These are phyloP conservation scores for Hesperia comma DNA, from an alignment of 2,888 invertebrate species.

Conservation along the genomic window DNA sequence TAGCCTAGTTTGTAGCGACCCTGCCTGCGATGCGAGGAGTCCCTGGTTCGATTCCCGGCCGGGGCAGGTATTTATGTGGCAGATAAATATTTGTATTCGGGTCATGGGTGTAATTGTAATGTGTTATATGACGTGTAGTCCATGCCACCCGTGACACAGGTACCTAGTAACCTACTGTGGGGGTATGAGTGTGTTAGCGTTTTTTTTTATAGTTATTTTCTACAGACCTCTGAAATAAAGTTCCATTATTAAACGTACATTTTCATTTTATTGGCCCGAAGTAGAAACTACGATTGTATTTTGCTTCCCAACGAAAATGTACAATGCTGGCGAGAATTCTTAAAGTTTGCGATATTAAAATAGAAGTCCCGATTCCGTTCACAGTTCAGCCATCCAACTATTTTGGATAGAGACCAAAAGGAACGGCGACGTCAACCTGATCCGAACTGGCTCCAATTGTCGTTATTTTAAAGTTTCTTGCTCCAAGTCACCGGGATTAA, in stretches of 20 bases:
- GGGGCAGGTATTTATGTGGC: too few species aligned
- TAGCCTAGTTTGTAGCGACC: too few species aligned
- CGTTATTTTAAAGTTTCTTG: slow-evolving; percentile 32
- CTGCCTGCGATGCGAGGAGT: too few species aligned
- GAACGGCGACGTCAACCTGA: slow-evolving; percentile 15
- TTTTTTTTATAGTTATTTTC: too few species aligned
- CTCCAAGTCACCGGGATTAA: not conserved
- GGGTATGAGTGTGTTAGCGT: too few species aligned
- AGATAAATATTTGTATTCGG: too few species aligned
- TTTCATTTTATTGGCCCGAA: slow-evolving; percentile 28
- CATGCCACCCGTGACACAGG: too few species aligned
- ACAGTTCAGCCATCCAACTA: slow-evolving; percentile 25
- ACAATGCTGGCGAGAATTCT: slow-evolving; percentile 15
- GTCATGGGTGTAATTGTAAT: too few species aligned
- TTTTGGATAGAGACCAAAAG: slow-evolving; percentile 33
- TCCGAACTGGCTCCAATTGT: slow-evolving; percentile 22
- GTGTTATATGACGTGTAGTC: too few species aligned
- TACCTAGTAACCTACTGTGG: too few species aligned
- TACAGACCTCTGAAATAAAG: not conserved
- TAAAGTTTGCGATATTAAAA: slow-evolving; percentile 34
- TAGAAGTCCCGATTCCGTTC: slow-evolving; percentile 24
- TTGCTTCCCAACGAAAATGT: slow-evolving; percentile 28
- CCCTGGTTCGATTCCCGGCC: too few species aligned
- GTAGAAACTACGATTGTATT: slow-evolving; percentile 23
- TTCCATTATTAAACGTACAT: slow-evolving; percentile 25